Percentiles rank a stretch among this genome's conserved stretches.
Conservation (phyloP, 2,113 vertebrate genomes). For the Engraulis encrasicolus region DNA sequence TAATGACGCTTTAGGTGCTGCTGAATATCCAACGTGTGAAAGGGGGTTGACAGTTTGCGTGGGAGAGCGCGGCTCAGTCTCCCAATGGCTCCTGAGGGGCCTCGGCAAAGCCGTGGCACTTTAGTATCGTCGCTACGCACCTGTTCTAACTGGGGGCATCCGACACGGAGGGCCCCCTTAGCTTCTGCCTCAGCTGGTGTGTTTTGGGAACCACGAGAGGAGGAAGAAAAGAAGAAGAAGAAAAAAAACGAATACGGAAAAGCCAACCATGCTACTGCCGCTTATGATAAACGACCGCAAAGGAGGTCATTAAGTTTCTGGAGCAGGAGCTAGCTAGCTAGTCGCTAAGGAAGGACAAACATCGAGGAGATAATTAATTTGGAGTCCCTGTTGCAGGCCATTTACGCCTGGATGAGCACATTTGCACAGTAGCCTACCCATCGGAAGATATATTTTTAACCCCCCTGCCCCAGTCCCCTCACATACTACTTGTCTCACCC, state of each 20-base stretch:
- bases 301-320: conserved; percentile 75
- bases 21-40: conserved; percentile 52
- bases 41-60: conserved; percentile 65
- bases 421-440: conserved; percentile 26
- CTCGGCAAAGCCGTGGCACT: conserved; percentile 35
- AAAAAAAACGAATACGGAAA: conserved; percentile 49
- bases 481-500: not conserved
- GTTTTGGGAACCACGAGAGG: not conserved
- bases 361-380: conserved; percentile 72
- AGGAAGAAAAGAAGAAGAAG: not conserved
- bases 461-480: not conserved
- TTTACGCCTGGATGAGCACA: conserved; percentile 56
- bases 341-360: conserved; percentile 54
- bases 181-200: too few species aligned
- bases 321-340: too few species aligned
- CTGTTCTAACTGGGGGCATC: conserved; percentile 64
- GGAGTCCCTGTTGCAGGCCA: conserved; percentile 63
- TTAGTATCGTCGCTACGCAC: conserved; percentile 63
- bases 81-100: conserved; percentile 48
- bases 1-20: conserved; percentile 69
- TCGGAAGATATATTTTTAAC: not conserved
- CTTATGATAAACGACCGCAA: conserved; percentile 74
- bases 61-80: conserved; percentile 49
- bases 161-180: conserved; percentile 49
- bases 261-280: conserved; percentile 47